phyloP scores from a whole-genome alignment of 1,140 invertebrate species.

The Oryzaephilus surinamensis region DNA sequence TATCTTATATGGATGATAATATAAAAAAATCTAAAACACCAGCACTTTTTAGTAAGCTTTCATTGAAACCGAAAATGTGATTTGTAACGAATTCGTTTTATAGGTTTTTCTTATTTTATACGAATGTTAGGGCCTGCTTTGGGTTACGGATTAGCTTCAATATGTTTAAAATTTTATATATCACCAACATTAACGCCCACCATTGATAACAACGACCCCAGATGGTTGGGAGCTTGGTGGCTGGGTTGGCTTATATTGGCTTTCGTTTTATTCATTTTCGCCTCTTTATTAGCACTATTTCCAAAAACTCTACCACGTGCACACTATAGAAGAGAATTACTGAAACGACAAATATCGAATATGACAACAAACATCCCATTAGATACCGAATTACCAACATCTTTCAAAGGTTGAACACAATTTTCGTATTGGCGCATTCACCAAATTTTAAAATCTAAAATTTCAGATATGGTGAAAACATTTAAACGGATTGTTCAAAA shows the following conservation, averaged over 20 bases:
- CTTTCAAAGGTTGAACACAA: constrained; percentile 29
- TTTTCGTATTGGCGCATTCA: constrained; percentile 1
- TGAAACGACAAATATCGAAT: constrained; percentile 37
- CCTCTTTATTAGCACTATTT: constrained; percentile 52
- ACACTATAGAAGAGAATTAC: constrained; percentile 40
- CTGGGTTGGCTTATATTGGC: constrained; percentile 64
- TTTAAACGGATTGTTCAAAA: constrained; percentile 53
- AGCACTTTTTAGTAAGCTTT: constrained; percentile 47
- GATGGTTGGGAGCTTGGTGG: constrained; percentile 74
- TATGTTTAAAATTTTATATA: constrained; percentile 58
- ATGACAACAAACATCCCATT: constrained; percentile 21
- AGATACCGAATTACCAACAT: constrained; percentile 31
- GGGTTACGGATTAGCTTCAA: constrained; percentile 58
- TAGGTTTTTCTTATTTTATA: constrained; percentile 57
- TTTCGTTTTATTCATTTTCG: constrained; percentile 49
- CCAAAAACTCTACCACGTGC: constrained; percentile 54
- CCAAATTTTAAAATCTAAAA: constrained; percentile 23
- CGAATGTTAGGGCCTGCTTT: constrained; percentile 61
- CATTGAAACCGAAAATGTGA: background rate
- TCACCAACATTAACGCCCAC: constrained; percentile 56
- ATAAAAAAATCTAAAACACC: constrained; percentile 60
- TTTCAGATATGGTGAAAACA: constrained; percentile 52
- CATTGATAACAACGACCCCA: constrained; percentile 55
- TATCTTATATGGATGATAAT: constrained; percentile 63
- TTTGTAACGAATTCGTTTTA: constrained; percentile 17